Base-by-base conservation (phyloP, 2,888 invertebrate species). In the Leucoma salicis region DNA sequence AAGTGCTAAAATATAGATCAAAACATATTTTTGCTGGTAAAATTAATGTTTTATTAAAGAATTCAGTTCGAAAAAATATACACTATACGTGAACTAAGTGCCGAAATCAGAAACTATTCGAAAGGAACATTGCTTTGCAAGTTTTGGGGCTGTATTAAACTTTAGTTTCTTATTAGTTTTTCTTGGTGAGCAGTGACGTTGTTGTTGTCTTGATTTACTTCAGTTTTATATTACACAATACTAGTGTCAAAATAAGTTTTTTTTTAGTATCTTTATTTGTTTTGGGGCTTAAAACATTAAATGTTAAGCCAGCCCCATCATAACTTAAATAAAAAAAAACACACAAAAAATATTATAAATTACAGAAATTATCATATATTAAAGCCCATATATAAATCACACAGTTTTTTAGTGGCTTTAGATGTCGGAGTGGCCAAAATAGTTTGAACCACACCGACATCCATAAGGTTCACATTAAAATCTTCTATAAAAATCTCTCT, bases 81-180 rank as follows among this genome's bases (percentile, higher is more conserved):
- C 18, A 33, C 27, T 1, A 6, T 27, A 3, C 2, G 3, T 16
- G 31, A 42, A 39, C 14, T 43, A 43, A 43, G 42, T 52, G 34
- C 15, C 28, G 31, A 39, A 35, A 13, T 12, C 3, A 7, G 13
- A 4, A 34, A 35, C 14, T 29, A 29, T 24, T 10, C 25, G 8
- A 24, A 31, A 21, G 15, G n/a, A 16, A 6, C 8, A 55, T 41
- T 46, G 27, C 35, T 41, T 32, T 5, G 16, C 10, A 55, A 57
- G 29, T 55, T 55, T 56, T 8, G 34, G 31, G 29, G 12, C 24
- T n/a, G 28, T 35, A 42, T 50, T 44, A 31, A 43, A 59, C 39
- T 55, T 38, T n/a, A 14, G 39, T 40, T 38, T 42, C 31, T 40
- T 51, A 42, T 47, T 48, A 47, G 44, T 41, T 54, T 39, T 54